A percentile compares a stretch with the other conserved stretches of the same genome.
Conservation (phyloP, 2,797 vertebrate genomes). For the Myripristis jacobus region DNA sequence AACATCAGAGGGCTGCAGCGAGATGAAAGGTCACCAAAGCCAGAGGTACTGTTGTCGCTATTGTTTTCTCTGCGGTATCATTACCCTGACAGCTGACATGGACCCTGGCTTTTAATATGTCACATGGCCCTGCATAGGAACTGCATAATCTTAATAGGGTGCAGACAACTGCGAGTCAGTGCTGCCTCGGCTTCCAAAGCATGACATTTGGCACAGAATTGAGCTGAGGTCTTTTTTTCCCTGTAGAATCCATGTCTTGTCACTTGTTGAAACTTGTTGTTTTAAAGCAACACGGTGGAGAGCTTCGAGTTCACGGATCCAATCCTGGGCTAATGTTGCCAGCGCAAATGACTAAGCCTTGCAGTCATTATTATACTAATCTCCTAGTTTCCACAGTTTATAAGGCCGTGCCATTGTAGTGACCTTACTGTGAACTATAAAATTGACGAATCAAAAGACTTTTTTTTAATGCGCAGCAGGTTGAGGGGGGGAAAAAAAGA, state of each 20-base stretch:
- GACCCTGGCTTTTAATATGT: constrained; percentile 68
- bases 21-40: constrained; percentile 72
- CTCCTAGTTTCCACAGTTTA: constrained; percentile 72
- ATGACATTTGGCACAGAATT: constrained; percentile 60
- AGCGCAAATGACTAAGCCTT: constrained; percentile 78
- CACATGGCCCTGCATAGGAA: constrained; percentile 38
- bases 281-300: constrained; percentile 70
- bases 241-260: constrained; percentile 67
- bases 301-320: constrained; percentile 67
- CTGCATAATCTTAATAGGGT: constrained; percentile 33
- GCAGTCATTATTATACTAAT: constrained; percentile 79
- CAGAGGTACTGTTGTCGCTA: constrained; percentile 59
- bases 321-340: constrained; percentile 75
- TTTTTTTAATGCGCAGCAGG: constrained; percentile 14
- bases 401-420: constrained; percentile 58
- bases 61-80: constrained; percentile 70
- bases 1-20: constrained; percentile 63
- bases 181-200: constrained; percentile 40
- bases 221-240: constrained; percentile 57
- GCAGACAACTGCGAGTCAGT: constrained; percentile 34
- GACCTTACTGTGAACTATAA: constrained; percentile 76
- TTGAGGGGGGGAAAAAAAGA: constrained; percentile 16
- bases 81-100: constrained; percentile 65
- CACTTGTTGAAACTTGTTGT: constrained; percentile 83
- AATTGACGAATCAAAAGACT: constrained; percentile 52